Base-by-base conservation (phyloP, 1,140 invertebrate genomes). In the Diplogasteroides magnus region DNA sequence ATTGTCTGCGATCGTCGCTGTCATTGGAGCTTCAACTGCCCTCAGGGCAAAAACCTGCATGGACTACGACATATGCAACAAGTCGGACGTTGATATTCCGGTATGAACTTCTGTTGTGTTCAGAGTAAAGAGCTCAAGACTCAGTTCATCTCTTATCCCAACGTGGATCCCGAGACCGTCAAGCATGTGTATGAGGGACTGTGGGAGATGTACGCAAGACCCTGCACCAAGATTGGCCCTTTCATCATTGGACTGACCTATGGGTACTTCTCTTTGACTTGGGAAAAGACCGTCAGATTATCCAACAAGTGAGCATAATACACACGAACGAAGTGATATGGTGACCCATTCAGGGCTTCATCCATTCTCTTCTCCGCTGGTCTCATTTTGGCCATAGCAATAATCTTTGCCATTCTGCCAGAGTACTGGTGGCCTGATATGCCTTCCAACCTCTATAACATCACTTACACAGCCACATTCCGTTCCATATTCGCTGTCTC, bases 61-160 rank as follows among this genome's bases (percentile, higher is more conserved):
- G 23, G 56, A 61, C 23, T 78, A 81, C 64, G 78, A 69, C 48
- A 71, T 82, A 26, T 81, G 79, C 76, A 78, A 81, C 61, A 79
- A 76, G 28, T 74, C 69, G 19, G 79, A 81, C 65, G 79, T 81
- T 23, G 79, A 81, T 57, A 81, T 81, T 72, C 79, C 79, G 1
- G 75, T 76, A 31, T 58, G 75, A 67, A 15, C 14, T n/a, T 26
- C 25, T n/a, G 3, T 26, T 56, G 58, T 27, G 23, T 56, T 69
- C 23, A 69, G n/a, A 60, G 31, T 60, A 72, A 68, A 71, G 25
- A 71, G 28, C 6, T 66, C 64, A 27, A 66, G 59, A 48, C 19
- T 74, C 56, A 76, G 75, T 81, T 81, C 75, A 79, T 82, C 63
- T 81, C 74, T 19, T 76, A 66, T 63, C 75, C 76, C 23, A 58